These are phyloP conservation scores for Xestia xanthographa DNA, from an alignment of 2,888 invertebrate species.

Conservation along the genomic window DNA sequence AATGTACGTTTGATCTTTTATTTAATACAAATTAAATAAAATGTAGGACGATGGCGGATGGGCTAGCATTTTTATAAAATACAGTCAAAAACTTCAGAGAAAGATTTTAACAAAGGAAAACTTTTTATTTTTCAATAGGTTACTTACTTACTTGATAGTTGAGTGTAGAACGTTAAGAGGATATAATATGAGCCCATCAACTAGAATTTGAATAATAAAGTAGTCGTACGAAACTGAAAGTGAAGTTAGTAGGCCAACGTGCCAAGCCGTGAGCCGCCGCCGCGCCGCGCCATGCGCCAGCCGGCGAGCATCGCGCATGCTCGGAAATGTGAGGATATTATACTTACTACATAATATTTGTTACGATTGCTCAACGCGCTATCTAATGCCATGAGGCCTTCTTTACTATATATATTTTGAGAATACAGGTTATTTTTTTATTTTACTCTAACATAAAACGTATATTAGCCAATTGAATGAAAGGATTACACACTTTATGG, in stretches of 20 bases:
- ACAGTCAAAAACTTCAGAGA: background rate
- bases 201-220: constrained; percentile 28
- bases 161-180: background rate
- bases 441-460: background rate
- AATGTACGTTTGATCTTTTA: no score
- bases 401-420: background rate
- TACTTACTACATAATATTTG: constrained; percentile 21
- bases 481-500: background rate
- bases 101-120: background rate
- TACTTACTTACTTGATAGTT: constrained; percentile 6
- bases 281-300: no score
- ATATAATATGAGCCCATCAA: background rate
- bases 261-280: background rate
- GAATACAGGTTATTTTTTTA: no score
- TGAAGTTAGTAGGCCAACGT: constrained; percentile 39
- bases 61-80: background rate
- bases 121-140: background rate
- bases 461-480: background rate
- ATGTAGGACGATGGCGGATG: no score
- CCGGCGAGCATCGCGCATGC: constrained; percentile 6
- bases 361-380: constrained; percentile 8
- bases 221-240: constrained; percentile 39
- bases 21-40: background rate
- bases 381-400: background rate
- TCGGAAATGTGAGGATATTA: constrained; percentile 7